phyloP scores from a whole-genome alignment of 2,113 vertebrate species.

The Alligator sinensis region DNA sequence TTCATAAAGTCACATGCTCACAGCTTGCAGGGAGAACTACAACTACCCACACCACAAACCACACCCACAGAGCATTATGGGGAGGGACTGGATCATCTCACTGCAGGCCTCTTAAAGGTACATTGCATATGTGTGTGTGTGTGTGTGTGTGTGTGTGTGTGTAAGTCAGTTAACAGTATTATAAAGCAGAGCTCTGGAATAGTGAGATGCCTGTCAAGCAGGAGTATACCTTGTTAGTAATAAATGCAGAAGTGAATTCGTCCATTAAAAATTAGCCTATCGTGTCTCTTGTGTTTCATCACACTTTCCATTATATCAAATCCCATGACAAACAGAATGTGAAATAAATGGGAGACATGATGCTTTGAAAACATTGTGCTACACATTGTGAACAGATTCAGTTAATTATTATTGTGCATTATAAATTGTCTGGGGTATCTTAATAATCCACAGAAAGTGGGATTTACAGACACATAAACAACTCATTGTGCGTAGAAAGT shows the following conservation, averaged over 20 bases:
- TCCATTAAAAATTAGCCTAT: background rate
- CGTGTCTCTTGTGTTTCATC: background rate
- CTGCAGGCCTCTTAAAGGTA: too few species aligned
- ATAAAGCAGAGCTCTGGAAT: background rate
- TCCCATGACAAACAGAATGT: too few species aligned
- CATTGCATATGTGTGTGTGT: too few species aligned
- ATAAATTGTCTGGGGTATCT: background rate
- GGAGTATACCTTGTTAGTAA: background rate
- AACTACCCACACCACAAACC: too few species aligned
- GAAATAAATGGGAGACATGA: background rate
- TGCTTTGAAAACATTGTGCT: background rate
- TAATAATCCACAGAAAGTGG: background rate
- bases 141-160: too few species aligned
- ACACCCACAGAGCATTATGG: too few species aligned
- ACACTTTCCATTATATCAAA: too few species aligned
- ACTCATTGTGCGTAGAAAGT: too few species aligned
- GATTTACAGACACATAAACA: background rate
- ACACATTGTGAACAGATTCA: background rate
- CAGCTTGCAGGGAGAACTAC: too few species aligned
- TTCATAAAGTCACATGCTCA: too few species aligned
- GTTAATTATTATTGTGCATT: background rate
- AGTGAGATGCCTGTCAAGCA: background rate
- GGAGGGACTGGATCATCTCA: too few species aligned
- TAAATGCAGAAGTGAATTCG: background rate
- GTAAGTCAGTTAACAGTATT: background rate